Evolutionary conservation across 2,888 invertebrate genomes (phyloP).

Genomic region (Venustoraphidia nigricollis): DNA sequence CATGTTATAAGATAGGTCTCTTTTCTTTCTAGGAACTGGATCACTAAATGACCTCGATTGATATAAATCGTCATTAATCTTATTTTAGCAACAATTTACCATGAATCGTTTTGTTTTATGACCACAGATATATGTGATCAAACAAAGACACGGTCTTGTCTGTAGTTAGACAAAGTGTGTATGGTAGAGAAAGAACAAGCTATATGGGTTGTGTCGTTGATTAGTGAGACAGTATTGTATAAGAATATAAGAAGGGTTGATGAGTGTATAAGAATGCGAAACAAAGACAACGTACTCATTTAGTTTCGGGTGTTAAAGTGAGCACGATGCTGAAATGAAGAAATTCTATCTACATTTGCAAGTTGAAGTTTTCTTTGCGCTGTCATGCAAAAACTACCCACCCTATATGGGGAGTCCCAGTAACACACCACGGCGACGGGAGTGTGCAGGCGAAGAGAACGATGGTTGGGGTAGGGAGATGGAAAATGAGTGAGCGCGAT

Average conservation of each 20-base stretch:
- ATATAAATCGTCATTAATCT: no score
- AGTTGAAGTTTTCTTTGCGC: constrained; percentile 26
- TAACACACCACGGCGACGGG: background rate
- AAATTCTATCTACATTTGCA: constrained; percentile 45
- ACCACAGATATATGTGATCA: no score
- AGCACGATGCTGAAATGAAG: constrained; percentile 38
- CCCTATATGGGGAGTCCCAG: background rate
- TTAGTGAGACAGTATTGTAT: constrained; percentile 20
- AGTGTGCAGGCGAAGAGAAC: background rate
- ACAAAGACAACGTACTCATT: background rate
- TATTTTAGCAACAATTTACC: no score
- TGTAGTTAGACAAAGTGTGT: no score
- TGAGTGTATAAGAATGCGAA: constrained; percentile 20
- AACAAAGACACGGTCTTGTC: no score
- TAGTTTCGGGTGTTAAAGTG: constrained; percentile 18
- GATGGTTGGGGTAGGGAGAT: background rate
- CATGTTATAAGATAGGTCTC: no score
- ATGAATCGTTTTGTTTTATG: no score
- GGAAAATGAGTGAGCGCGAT: background rate
- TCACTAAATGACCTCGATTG: no score
- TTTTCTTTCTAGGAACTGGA: no score
- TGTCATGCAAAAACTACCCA: constrained; percentile 27
- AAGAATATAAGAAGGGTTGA: constrained; percentile 25
- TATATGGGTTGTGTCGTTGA: no score
- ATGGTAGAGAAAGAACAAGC: no score